Evolutionary conservation across 2,888 invertebrate genomes (phyloP), one percentile per base, ranked within the genome.

Genomic region (Lymantria dispar): DNA sequence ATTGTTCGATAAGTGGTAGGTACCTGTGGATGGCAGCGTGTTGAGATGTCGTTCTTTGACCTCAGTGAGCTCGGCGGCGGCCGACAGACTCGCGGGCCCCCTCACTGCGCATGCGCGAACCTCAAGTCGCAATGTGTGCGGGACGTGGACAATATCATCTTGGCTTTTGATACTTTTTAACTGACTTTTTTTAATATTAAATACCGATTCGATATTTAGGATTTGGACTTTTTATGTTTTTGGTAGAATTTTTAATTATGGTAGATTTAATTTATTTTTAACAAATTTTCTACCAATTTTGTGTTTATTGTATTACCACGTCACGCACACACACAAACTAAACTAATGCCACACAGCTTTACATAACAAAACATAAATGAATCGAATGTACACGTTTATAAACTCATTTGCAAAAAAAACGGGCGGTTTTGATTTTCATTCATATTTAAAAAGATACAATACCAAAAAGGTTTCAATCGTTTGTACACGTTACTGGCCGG

Each of bases 41-140:
- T 65, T 70, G 73, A 70, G 60, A 55, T 74, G 77, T 41, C 68
- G 63, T 66, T 83, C 85, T 47, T 82, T 74, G 60, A 79, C 78
- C 67, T 78, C 76, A 62, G 72, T 65, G 71, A 85, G 74, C 78
- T 88, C 87, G 61, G 73, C 73, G 58, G 85, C 79, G 58, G 83
- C 76, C 62, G 85, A 82, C 62, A 85, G 81, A 78, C 88, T 88
- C 68, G 86, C 82, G 83, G 86, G 88, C 67, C 89, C 85, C 78
- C 80, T 80, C 88, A 87, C 90, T 87, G 90, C 85, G 84, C 89
- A 87, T 85, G 87, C 89, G 48, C 48, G 52, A 15, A 74, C 63
- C 64, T 70, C 62, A 61, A 54, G 64, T 66, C 68, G 70, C 67
- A 65, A 64, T 54, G 51, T 56, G 58, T 60, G 58, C 57, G 52